Evolutionary conservation across 2,888 invertebrate species (phyloP).

Genomic region (Lepidochrysops patricia): DNA sequence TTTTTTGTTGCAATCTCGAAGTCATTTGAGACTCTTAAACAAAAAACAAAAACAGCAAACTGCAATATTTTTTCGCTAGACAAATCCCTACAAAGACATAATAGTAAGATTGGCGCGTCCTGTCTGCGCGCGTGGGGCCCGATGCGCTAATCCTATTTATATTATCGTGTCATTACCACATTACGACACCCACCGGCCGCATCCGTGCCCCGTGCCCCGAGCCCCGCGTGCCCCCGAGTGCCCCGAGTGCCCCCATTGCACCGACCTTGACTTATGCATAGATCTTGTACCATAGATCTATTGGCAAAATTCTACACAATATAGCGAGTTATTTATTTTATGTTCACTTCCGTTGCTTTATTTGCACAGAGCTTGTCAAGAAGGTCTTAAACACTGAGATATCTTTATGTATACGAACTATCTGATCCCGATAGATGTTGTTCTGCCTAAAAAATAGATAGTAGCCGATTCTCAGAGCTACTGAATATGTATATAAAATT

Average conservation of each 20-base stretch:
- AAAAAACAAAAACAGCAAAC: neutral
- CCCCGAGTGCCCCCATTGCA: constrained; percentile 29
- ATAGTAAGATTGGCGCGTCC: constrained; percentile 50
- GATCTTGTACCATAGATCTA: constrained; percentile 5
- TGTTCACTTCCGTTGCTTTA: no score
- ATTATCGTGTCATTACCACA: constrained; percentile 58
- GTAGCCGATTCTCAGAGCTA: no score
- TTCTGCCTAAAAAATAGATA: no score
- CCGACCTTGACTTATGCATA: constrained; percentile 28
- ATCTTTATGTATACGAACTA: no score
- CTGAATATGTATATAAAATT: no score
- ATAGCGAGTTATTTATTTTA: no score
- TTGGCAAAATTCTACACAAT: no score
- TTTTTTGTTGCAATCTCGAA: no score
- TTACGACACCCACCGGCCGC: constrained; percentile 46
- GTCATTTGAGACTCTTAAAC: no score
- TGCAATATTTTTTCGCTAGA: neutral
- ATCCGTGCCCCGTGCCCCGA: constrained; percentile 30
- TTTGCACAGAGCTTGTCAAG: no score
- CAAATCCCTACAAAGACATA: constrained; percentile 1
- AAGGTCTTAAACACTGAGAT: no score
- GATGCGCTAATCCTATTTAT: constrained; percentile 64
- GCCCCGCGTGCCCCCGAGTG: neutral
- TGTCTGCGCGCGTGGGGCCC: constrained; percentile 69
- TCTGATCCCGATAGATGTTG: no score